phyloP scores from a whole-genome alignment of 2,113 vertebrate species.

The Neolamprologus cancellatus region DNA sequence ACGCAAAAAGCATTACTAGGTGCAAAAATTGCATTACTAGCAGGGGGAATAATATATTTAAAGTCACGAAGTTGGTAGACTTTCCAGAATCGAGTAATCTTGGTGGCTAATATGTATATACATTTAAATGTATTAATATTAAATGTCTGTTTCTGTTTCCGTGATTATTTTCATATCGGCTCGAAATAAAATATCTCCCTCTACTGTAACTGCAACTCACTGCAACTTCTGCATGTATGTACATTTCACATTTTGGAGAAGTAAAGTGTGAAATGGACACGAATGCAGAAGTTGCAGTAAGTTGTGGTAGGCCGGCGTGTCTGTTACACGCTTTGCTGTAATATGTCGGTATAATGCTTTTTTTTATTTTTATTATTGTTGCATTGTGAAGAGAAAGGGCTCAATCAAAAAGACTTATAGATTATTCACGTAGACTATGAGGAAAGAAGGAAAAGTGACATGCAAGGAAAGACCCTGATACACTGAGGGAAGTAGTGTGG shows the following conservation, averaged over 20 bases:
- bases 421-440: background rate
- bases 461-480: slow-evolving; percentile 11
- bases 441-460: background rate
- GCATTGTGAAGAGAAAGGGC: background rate
- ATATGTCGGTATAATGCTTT: background rate
- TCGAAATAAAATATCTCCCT: background rate
- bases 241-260: background rate
- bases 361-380: background rate
- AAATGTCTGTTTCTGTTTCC: background rate
- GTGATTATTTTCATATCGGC: background rate
- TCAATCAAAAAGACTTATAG: background rate
- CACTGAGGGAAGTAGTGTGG: background rate
- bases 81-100: background rate
- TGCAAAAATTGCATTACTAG: background rate
- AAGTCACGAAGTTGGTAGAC: background rate
- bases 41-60: background rate
- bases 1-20: background rate
- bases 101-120: background rate
- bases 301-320: background rate
- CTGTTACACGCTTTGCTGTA: background rate
- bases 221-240: background rate
- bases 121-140: background rate
- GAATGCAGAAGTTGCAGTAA: background rate
- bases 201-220: background rate
- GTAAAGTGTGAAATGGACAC: background rate